phyloP scores from a whole-genome alignment of 2,113 vertebrate species.

The Etheostoma cragini region DNA sequence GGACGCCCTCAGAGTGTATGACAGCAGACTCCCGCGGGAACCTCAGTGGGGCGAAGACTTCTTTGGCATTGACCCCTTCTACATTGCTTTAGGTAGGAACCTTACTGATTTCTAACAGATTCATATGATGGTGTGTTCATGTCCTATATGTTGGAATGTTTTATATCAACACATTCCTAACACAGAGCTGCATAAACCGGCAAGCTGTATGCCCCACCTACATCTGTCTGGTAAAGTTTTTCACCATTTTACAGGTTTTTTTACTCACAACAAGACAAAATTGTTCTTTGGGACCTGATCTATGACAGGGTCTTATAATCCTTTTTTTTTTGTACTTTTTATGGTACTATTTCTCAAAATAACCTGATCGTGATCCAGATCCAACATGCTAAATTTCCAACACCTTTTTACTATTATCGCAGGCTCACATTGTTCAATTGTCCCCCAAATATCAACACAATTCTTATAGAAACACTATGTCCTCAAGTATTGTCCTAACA shows the following conservation, averaged over 20 bases:
- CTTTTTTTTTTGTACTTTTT: neutral
- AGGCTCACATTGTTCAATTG: neutral
- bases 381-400: too few relatives aligned
- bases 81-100: constrained; percentile 88
- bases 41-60: constrained; percentile 88
- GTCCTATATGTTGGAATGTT: neutral
- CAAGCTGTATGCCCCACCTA: neutral
- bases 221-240: neutral
- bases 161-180: neutral
- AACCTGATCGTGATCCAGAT: neutral
- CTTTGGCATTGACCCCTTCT: constrained; percentile 95
- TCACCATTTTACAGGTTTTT: neutral
- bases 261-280: neutral
- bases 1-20: constrained; percentile 89
- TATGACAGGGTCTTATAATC: neutral
- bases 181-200: neutral
- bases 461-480: too few relatives aligned
- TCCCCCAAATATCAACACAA: neutral
- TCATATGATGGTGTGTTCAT: neutral
- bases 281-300: neutral
- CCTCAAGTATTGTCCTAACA: too few relatives aligned
- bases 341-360: neutral
- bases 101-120: too few relatives aligned
- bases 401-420: neutral
- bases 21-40: constrained; percentile 83